phyloP scores from a whole-genome alignment of 2,888 invertebrate genomes.

The Rhopalosiphum nymphaeae region DNA sequence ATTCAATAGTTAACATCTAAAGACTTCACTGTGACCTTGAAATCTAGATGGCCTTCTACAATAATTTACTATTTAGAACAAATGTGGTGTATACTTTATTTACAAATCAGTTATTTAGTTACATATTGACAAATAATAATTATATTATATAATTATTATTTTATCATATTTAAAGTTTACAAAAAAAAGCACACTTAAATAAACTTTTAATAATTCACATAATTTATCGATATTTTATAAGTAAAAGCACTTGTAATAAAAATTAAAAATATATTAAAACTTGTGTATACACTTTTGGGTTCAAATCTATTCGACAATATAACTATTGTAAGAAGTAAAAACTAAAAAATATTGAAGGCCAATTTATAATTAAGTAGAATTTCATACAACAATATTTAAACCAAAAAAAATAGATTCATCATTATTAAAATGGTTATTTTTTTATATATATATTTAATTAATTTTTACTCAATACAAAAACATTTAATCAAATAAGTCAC shows the following conservation, averaged over 20 bases:
- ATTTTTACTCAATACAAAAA: neutral
- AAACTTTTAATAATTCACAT: neutral
- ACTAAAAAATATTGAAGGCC: neutral
- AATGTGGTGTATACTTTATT: neutral
- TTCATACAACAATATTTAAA: neutral
- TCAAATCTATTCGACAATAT: neutral
- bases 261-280: neutral
- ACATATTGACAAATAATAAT: neutral
- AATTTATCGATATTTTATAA: neutral
- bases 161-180: neutral
- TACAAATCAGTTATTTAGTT: neutral
- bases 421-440: too few species aligned
- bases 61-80: neutral
- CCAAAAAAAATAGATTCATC: neutral
- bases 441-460: neutral
- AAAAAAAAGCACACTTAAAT: too few species aligned
- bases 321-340: neutral
- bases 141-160: neutral
- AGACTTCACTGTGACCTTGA: slow-evolving; percentile 37
- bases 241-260: neutral
- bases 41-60: slow-evolving; percentile 42
- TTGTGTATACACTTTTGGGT: neutral
- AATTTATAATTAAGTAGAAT: neutral
- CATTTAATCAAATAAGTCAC: neutral
- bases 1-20: slow-evolving; percentile 18